Base-by-base conservation (phyloP, 2,113 vertebrate genomes). In the Pterocles burchelli region DNA sequence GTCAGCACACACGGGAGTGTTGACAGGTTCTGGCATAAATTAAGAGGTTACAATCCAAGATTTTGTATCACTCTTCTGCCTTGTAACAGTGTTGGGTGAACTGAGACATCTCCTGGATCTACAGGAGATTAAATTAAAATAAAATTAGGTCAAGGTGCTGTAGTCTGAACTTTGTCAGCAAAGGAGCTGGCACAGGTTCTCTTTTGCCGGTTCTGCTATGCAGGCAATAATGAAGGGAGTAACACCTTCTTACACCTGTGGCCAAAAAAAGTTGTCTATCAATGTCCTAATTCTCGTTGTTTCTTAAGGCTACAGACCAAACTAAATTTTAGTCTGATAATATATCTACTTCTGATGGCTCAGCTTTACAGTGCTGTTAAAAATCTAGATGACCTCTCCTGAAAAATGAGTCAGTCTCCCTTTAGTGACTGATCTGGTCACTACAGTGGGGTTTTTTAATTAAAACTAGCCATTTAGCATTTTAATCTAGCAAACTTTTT, bases 321-420 rank as follows among this genome's bases (percentile, higher is more conserved):
- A 85, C 25, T 67, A 29, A n/a, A 24, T 36, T 65, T 45, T 17
- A 43, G 57, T 78, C 41, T 4, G 3, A 21, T 41, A 88, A 48
- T 3, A 0, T 34, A 8, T 10, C 38, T 59, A 31, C 9, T 5
- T 71, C 46, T 0, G 0, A 11, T 41, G n/a, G 55, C 29, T 91
- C 14, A 59, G 77, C 62, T 88, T 73, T 68, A 66, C 48, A 49
- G 24, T 4, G 5, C 55, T 25, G 24, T 61, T 68, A 61, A 52
- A 87, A 63, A 80, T 45, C 38, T 41, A 59, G 51, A 31, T 55
- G 14, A 80, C 16, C 28, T 78, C 21, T 95, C 51, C 66, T 57
- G 46, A 79, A 91, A 78, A 61, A 12, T 21, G 10, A 82, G 31
- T 28, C 25, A 48, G 24, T 91, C 51, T 55, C 33, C 41, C 28